Base-by-base conservation (phyloP, 1,140 invertebrate species). In the Cylas formicarius region DNA sequence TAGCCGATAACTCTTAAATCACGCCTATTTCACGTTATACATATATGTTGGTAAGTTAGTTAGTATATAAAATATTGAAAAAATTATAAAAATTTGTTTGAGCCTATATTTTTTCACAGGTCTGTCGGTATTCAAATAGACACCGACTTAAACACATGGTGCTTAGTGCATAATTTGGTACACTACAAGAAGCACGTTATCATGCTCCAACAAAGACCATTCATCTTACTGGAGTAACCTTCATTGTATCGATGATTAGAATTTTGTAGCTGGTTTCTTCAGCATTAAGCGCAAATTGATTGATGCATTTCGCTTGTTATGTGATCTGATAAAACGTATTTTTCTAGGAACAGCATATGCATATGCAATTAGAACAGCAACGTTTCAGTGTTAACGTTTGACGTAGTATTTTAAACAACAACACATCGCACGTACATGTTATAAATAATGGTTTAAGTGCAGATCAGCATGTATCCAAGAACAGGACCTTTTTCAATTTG, bases 241-340 rank as follows among this genome's bases (percentile, higher is more conserved):
- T n/a, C n/a, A n/a, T n/a, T n/a, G n/a, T n/a, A n/a, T 8, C 34
- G 13, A 20, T 9, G 34, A 19, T 36, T 36, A 2, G 34, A 19
- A 36, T 36, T 36, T 36, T 36, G 6, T 17, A 7, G 34, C 14
- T 36, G 34, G 16, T 36, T 17, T 21, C 34, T 36, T 36, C 34
- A 36, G 23, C 34, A 24, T 16, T 2, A 24, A 24, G 11, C 34
- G 11, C 34, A 36, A 19, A 36, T n/a, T 36, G 19, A 36, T 36
- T 21, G 13, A 2, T 36, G 20, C 1, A 36, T 36, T 18, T 36
- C 6, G 34, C 34, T 36, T 36, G 1, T 36, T 20, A 36, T 36
- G 16, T 36, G 34, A 13, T 36, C 34, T 36, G 17, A 36, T 19
- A 13, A 36, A 19, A 21, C 34, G 11, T 36, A 9, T 18, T 36